Conservation (phyloP, 2,888 invertebrate genomes). For the Drosophila fulvimacula region DNA sequence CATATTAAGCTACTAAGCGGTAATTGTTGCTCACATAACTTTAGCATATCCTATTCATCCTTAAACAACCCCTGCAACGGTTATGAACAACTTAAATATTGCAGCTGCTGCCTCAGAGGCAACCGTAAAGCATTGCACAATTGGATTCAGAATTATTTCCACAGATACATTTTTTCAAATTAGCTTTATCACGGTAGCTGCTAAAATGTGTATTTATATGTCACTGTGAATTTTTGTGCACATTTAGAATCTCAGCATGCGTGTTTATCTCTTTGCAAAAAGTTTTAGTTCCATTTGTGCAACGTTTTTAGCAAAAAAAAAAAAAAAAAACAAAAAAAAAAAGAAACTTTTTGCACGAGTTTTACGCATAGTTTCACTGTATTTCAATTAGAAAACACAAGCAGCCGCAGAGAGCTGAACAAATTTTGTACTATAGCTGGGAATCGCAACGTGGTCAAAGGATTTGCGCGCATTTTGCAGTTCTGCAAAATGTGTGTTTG, state of each 20-base stretch:
- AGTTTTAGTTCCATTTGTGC: constrained; percentile 47
- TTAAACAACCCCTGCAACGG: neutral
- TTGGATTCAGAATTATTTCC: constrained; percentile 16
- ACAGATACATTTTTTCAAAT: constrained; percentile 23
- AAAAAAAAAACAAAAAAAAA: neutral
- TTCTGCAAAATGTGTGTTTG: constrained; percentile 3
- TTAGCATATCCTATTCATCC: neutral
- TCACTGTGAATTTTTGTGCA: neutral
- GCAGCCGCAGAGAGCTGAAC: constrained; percentile 7
- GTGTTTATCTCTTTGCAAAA: constrained; percentile 31
- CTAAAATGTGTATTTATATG: no score
- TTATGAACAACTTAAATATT: neutral
- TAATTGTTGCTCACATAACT: neutral
- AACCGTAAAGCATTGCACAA: constrained; percentile 24
- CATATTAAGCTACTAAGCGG: neutral
- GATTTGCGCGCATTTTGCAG: constrained; percentile 9
- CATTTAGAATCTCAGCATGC: neutral
- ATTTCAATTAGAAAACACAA: constrained; percentile 64
- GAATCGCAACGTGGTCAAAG: neutral
- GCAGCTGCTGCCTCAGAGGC: neutral
- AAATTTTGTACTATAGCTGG: constrained; percentile 1
- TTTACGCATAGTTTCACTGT: constrained; percentile 60
- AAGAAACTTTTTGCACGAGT: constrained; percentile 50
- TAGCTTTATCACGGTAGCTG: constrained; percentile 13
- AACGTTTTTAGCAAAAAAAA: neutral